phyloP scores from a whole-genome alignment of 2,113 vertebrate genomes.

The Chunga burmeisteri region DNA sequence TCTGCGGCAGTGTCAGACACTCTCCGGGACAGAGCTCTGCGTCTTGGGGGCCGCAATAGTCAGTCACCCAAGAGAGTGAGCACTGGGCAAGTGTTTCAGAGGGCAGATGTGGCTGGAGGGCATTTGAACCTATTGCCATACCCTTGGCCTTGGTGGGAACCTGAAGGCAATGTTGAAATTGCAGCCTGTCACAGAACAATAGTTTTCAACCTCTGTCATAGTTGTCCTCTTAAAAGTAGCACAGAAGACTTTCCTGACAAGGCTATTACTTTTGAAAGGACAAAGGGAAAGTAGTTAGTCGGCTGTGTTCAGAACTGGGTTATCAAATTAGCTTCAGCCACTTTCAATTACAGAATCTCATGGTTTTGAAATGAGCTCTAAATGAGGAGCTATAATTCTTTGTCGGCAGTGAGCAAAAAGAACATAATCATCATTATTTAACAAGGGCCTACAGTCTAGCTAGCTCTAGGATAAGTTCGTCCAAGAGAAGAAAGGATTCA shows the following conservation, averaged over 20 bases:
- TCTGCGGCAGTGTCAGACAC: fast-evolving
- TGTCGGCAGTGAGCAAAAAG: constrained; percentile 60
- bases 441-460: constrained; percentile 33
- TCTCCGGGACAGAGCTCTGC: neutral
- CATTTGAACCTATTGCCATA: neutral
- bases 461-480: constrained; percentile 21
- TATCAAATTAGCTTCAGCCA: constrained; percentile 70
- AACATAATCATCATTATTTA: constrained; percentile 70
- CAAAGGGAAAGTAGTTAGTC: constrained; percentile 58
- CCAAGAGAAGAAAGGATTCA: constrained; percentile 28
- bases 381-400: constrained; percentile 68
- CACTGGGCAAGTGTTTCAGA: neutral
- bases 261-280: constrained; percentile 63
- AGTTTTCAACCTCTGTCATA: constrained; percentile 45
- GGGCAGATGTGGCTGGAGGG: neutral
- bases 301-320: constrained; percentile 59
- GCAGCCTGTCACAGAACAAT: constrained; percentile 27
- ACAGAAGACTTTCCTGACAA: constrained; percentile 56
- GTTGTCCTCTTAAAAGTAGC: constrained; percentile 44
- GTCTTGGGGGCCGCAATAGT: fast-evolving
- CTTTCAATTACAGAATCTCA: constrained; percentile 72
- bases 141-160: neutral
- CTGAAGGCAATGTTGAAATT: neutral
- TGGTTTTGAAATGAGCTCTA: constrained; percentile 67
- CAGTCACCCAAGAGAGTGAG: fast-evolving